Conservation (phyloP, 1,140 invertebrate genomes). For the Macrobrachium nipponense region DNA sequence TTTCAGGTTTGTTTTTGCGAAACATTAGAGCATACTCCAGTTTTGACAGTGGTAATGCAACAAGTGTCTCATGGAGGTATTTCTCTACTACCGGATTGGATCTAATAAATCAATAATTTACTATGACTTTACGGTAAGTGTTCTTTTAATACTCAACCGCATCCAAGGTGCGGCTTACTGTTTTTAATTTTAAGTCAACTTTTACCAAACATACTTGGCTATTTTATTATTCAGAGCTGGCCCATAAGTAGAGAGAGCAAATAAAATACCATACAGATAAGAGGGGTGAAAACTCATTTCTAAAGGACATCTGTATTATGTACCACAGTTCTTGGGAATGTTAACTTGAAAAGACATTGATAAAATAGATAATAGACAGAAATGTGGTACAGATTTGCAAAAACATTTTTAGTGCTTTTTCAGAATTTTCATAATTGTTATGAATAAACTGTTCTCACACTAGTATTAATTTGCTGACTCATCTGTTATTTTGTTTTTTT, state of each 20-base stretch:
- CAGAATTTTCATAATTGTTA: too few species aligned
- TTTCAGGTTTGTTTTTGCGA: conserved; percentile 45
- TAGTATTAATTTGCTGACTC: background rate
- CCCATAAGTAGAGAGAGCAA: too few species aligned
- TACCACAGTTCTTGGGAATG: too few species aligned
- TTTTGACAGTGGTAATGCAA: conserved; percentile 47
- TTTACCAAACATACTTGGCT: background rate
- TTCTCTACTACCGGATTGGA: conserved; percentile 49
- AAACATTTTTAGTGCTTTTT: too few species aligned
- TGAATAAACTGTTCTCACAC: too few species aligned
- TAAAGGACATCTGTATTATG: too few species aligned
- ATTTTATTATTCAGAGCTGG: background rate
- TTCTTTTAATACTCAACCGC: background rate
- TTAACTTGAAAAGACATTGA: too few species aligned
- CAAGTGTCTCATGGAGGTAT: conserved; percentile 39
- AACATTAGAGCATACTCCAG: conserved; percentile 47
- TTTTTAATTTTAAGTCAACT: background rate
- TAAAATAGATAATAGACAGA: too few species aligned
- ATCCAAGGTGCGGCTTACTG: background rate
- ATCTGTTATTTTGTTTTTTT: background rate
- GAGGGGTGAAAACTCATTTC: too few species aligned
- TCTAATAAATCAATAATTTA: conserved; percentile 48
- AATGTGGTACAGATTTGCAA: too few species aligned
- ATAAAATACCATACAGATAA: too few species aligned
- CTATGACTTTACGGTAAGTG: conserved; percentile 53